phyloP scores from a whole-genome alignment of 2,113 vertebrate genomes.

The Tetrax tetrax region DNA sequence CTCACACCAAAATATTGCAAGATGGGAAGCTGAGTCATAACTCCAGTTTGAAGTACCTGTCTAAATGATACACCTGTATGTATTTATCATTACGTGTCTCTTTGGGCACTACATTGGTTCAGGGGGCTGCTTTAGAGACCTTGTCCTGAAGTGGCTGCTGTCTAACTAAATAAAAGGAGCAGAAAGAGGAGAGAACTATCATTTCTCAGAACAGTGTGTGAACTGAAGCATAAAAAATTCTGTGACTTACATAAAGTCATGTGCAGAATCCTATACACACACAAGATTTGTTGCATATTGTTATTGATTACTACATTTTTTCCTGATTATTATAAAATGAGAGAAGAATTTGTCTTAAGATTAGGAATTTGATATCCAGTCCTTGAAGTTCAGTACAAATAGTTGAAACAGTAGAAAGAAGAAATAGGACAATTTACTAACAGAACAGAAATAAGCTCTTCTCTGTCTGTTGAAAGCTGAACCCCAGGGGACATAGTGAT shows the following conservation, averaged over 20 bases:
- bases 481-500: neutral
- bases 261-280: neutral
- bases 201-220: neutral
- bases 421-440: neutral
- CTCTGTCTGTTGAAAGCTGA: neutral
- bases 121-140: neutral
- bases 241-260: neutral
- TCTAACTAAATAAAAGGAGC: neutral
- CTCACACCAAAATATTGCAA: neutral
- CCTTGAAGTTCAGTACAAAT: neutral
- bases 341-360: neutral
- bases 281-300: neutral
- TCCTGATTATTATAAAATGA: neutral
- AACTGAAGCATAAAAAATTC: neutral
- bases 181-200: neutral
- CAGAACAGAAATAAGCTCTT: neutral
- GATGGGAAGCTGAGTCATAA: neutral
- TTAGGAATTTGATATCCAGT: neutral
- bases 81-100: neutral
- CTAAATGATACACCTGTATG: neutral
- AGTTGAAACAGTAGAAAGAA: neutral
- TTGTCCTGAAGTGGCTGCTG: neutral
- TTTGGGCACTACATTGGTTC: neutral
- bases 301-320: neutral
- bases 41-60: neutral